These are phyloP conservation scores for Pteria penguin DNA, from an alignment of 2,888 invertebrate genomes.

Conservation along the genomic window DNA sequence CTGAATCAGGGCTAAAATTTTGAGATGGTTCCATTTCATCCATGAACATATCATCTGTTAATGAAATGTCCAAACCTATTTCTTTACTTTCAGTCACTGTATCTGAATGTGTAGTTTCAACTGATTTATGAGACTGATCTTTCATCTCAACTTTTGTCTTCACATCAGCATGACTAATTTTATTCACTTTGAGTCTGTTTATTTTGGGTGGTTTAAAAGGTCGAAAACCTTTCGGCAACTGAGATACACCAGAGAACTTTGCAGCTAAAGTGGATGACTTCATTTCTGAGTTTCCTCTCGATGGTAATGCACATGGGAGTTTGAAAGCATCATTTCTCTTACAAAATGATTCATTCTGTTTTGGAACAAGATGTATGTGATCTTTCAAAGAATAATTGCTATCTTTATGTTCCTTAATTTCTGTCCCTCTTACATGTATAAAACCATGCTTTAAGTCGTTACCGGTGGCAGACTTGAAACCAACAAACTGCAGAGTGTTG, in stretches of 20 bases:
- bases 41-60: constrained; percentile 54
- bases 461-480: neutral
- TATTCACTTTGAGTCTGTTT: constrained; percentile 38
- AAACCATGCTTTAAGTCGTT: neutral
- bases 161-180: neutral
- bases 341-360: neutral
- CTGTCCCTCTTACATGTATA: neutral
- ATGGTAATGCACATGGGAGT: neutral
- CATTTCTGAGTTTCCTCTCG: constrained; percentile 3
- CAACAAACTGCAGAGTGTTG: neutral
- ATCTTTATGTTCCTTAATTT: neutral
- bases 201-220: constrained; percentile 67
- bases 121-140: neutral
- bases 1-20: constrained; percentile 35
- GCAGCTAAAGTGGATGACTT: constrained; percentile 16
- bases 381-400: neutral
- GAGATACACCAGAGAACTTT: constrained; percentile 45
- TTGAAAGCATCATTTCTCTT: neutral
- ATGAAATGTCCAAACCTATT: constrained; percentile 20
- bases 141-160: neutral
- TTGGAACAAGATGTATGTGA: too few relatives aligned
- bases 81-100: neutral
- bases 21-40: constrained; percentile 54
- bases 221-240: constrained; percentile 63
- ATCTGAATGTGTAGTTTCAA: neutral